Evolutionary conservation across 2,113 vertebrate genomes (phyloP).

Genomic region (Rhinoptilus africanus): DNA sequence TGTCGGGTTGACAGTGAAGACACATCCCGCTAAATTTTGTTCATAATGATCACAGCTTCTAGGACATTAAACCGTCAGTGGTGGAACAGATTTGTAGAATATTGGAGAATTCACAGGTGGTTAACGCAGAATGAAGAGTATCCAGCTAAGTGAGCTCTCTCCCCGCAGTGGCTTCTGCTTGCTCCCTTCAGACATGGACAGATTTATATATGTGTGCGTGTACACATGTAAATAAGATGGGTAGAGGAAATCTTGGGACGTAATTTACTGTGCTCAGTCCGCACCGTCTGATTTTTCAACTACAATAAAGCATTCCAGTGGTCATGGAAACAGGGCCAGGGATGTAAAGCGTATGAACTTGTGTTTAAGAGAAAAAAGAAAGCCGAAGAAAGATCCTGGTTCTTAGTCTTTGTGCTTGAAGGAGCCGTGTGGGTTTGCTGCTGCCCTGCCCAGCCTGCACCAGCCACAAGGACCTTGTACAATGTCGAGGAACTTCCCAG

Average conservation of each 20-base stretch:
- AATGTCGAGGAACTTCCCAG: not conserved
- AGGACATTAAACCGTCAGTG: not conserved
- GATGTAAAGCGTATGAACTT: not conserved
- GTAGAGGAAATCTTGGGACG: not conserved
- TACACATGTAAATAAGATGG: not conserved
- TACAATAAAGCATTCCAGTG: not conserved
- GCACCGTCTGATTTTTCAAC: not conserved
- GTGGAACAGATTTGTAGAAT: not conserved
- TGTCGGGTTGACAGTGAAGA: not conserved
- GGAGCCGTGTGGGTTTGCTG: not conserved
- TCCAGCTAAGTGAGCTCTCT: not conserved
- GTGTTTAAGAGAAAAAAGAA: not conserved
- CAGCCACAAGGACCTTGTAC: not conserved
- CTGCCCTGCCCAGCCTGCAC: not conserved
- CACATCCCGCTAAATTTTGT: not conserved
- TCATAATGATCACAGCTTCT: not conserved
- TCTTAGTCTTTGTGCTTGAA: not conserved
- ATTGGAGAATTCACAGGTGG: not conserved
- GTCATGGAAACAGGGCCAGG: not conserved
- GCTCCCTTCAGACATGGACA: not conserved
- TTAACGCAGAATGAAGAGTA: not conserved
- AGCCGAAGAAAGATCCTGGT: not conserved
- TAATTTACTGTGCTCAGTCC: not conserved
- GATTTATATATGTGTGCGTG: accelerated
- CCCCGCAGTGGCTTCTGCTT: not conserved